Conservation (phyloP, 2,113 vertebrate genomes). For the Hiodon alosoides region DNA sequence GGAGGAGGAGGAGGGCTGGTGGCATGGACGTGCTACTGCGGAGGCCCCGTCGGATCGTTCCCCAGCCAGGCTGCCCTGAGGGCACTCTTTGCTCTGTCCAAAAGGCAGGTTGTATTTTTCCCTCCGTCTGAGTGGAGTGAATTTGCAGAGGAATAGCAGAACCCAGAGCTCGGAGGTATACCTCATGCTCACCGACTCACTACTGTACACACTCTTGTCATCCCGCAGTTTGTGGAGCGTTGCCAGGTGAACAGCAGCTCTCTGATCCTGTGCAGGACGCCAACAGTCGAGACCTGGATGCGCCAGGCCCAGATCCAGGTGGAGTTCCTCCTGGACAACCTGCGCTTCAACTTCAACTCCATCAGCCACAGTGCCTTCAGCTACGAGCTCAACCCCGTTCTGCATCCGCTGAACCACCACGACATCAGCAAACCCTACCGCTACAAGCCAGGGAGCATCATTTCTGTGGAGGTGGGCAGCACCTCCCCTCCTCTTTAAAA, state of each 20-base stretch:
- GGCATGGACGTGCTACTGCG: constrained; percentile 32
- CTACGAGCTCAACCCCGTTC: constrained; percentile 78
- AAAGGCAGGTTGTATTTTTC: constrained; percentile 49
- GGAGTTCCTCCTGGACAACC: constrained; percentile 86
- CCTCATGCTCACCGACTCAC: background rate
- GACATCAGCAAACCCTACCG: constrained; percentile 76
- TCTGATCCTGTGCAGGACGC: constrained; percentile 79
- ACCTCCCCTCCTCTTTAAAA: too few relatives aligned
- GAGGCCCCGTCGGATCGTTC: constrained; percentile 56
- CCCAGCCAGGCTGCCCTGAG: constrained; percentile 53
- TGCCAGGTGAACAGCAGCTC: constrained; percentile 82
- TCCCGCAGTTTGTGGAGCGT: constrained; percentile 70
- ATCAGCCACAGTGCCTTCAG: constrained; percentile 73
- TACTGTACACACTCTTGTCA: constrained; percentile 19
- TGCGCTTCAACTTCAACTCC: constrained; percentile 77
- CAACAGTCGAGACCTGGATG: constrained; percentile 66
- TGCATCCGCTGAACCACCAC: constrained; percentile 73
- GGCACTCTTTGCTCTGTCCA: constrained; percentile 60
- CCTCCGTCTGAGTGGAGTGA: background rate
- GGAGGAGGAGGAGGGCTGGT: constrained; percentile 32
- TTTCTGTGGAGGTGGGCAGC: constrained; percentile 84
- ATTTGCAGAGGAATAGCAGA: too few relatives aligned
- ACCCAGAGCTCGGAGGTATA: background rate
- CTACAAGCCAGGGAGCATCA: constrained; percentile 93
- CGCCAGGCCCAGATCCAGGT: constrained; percentile 60